Percentiles rank a stretch among this genome's conserved stretches.
Conservation (phyloP, 2,113 vertebrate genomes). For the Eurystomus gularis region DNA sequence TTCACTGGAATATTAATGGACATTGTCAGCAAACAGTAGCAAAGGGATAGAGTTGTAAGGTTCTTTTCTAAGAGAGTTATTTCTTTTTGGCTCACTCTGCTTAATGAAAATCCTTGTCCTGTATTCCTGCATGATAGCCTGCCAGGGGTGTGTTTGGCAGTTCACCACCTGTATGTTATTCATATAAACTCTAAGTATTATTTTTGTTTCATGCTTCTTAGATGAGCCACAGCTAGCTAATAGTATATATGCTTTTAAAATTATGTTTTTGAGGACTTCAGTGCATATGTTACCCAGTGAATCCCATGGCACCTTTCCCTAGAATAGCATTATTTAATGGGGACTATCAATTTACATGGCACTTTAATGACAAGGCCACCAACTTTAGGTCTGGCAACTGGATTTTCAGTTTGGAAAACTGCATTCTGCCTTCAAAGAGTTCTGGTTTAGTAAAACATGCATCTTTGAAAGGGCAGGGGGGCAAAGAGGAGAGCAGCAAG, state of each 20-base stretch:
- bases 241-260: background rate
- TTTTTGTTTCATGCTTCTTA: background rate
- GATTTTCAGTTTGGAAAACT: background rate
- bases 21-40: conserved; percentile 50
- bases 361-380: background rate
- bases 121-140: background rate
- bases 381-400: background rate
- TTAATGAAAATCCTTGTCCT: conserved; percentile 19
- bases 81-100: background rate
- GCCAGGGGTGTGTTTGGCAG: background rate
- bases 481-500: background rate
- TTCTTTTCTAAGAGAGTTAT: background rate
- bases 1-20: conserved; percentile 45
- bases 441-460: background rate
- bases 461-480: background rate
- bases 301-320: background rate
- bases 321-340: background rate
- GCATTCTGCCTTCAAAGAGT: background rate
- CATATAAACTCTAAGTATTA: background rate
- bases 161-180: background rate
- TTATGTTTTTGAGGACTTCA: background rate
- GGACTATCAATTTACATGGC: background rate
- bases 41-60: conserved; percentile 26
- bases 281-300: background rate
- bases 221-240: background rate